Percentiles rank a stretch among this genome's conserved stretches.
These are phyloP conservation scores for Remorina albescens DNA, from an alignment of 2,797 vertebrate genomes.

Conservation along the genomic window DNA sequence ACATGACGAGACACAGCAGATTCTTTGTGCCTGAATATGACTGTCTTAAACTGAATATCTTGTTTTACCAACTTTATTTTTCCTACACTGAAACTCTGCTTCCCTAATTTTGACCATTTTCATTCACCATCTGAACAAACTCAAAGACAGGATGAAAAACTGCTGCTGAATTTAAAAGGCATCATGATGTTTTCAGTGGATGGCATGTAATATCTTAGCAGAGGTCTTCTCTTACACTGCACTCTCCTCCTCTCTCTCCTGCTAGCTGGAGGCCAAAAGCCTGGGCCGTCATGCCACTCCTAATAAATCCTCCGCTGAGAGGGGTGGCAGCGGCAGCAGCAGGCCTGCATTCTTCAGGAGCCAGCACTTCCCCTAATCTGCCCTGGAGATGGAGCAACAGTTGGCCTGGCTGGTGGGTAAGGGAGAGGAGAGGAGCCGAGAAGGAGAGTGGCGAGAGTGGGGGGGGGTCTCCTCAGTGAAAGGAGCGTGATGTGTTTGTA, in stretches of 20 bases:
- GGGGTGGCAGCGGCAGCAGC: conserved; percentile 69
- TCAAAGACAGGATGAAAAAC: conserved; percentile 18
- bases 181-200: conserved; percentile 60
- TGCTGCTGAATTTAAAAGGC: conserved; percentile 39
- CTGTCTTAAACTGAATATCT: not conserved
- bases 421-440: not conserved
- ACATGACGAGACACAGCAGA: conserved; percentile 6
- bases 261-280: conserved; percentile 67
- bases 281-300: conserved; percentile 72
- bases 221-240: conserved; percentile 53
- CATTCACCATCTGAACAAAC: not conserved
- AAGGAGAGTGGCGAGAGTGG: not conserved
- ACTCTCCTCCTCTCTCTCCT: conserved; percentile 43
- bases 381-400: conserved; percentile 77
- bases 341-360: conserved; percentile 80
- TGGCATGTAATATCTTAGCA: conserved; percentile 64
- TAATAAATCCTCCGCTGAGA: conserved; percentile 77
- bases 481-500: conserved; percentile 66
- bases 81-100: not conserved
- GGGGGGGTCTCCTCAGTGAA: conserved; percentile 54
- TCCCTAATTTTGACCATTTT: not conserved
- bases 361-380: conserved; percentile 76
- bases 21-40: too few species aligned
- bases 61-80: not conserved
- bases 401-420: conserved; percentile 66